Evolutionary conservation across 2,888 invertebrate genomes (phyloP).

Genomic region (Nomada flava): DNA sequence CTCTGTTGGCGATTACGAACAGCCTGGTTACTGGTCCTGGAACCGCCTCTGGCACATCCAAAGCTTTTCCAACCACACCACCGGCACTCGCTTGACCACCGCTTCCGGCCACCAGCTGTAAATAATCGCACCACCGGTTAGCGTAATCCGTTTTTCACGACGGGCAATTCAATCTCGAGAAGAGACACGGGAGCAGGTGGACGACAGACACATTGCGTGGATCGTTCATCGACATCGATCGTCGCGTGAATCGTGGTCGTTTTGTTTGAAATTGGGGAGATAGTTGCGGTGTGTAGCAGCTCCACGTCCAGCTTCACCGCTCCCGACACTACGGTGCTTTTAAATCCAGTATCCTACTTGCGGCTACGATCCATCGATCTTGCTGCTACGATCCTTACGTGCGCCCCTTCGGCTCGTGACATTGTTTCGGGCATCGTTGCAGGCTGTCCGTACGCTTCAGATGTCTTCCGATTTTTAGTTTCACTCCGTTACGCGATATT

Average conservation of each 20-base stretch:
- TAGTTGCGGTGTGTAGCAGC: constrained; percentile 76
- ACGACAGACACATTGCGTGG: constrained; percentile 32
- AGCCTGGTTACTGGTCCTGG: constrained; percentile 95
- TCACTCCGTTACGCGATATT: neutral
- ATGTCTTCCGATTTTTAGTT: neutral
- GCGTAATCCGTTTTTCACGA: neutral
- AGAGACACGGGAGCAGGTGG: constrained; percentile 40
- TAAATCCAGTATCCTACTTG: constrained; percentile 73
- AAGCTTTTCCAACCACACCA: constrained; percentile 74
- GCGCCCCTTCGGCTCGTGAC: constrained; percentile 71
- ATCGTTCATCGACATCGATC: constrained; percentile 40
- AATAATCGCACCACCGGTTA: constrained; percentile 44
- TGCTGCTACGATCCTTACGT: constrained; percentile 79
- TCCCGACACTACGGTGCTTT: constrained; percentile 83
- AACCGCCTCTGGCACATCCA: constrained; percentile 88
- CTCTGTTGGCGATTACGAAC: constrained; percentile 94
- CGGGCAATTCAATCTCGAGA: constrained; percentile 1
- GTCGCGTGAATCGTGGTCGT: constrained; percentile 57
- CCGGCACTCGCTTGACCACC: constrained; percentile 86
- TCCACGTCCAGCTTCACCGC: constrained; percentile 83
- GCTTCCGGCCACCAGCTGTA: constrained; percentile 92
- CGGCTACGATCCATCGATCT: constrained; percentile 77
- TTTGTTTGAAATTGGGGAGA: constrained; percentile 63
- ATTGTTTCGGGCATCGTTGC: constrained; percentile 33
- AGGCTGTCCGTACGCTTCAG: constrained; percentile 39